Evolutionary conservation across 2,888 invertebrate genomes (phyloP).

Genomic region (Lasius fuliginosus): DNA sequence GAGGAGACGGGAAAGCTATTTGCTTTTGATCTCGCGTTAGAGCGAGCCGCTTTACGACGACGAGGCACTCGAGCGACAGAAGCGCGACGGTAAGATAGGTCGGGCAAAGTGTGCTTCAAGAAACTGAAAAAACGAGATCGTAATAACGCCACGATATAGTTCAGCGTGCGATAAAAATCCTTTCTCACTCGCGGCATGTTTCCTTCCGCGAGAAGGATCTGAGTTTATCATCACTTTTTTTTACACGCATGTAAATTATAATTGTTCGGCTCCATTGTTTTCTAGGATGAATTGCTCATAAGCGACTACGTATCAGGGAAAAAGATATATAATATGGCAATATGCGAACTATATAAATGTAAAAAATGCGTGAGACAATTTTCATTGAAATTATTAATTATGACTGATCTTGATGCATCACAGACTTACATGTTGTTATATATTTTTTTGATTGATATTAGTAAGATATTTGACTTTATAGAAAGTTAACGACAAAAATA

Average conservation of each 20-base stretch:
- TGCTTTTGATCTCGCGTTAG: conserved; percentile 57
- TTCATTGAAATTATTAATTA: not conserved
- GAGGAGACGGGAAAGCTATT: conserved; percentile 50
- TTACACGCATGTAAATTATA: conserved; percentile 37
- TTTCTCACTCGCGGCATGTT: conserved; percentile 26
- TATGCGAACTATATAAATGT: not conserved
- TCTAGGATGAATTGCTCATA: not conserved
- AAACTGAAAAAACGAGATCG: conserved; percentile 57
- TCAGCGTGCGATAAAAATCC: conserved; percentile 47
- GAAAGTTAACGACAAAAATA: not conserved
- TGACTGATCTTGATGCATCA: not conserved
- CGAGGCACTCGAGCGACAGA: conserved; percentile 31
- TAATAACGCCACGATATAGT: conserved; percentile 53
- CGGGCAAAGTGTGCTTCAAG: conserved; percentile 49
- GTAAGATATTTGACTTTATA: not conserved
- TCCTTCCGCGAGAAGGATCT: conserved; percentile 4
- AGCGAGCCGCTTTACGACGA: conserved; percentile 47
- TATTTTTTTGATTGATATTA: not conserved
- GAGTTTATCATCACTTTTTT: conserved; percentile 25
- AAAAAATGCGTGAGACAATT: not conserved
- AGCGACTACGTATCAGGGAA: not conserved
- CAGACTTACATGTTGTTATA: not conserved
- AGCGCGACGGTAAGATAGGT: conserved; percentile 44
- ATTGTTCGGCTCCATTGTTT: conserved; percentile 18
- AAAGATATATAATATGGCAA: not conserved